These are phyloP conservation scores for Arrhopalites spinosus DNA, from an alignment of 2,888 invertebrate species.

Conservation along the genomic window DNA sequence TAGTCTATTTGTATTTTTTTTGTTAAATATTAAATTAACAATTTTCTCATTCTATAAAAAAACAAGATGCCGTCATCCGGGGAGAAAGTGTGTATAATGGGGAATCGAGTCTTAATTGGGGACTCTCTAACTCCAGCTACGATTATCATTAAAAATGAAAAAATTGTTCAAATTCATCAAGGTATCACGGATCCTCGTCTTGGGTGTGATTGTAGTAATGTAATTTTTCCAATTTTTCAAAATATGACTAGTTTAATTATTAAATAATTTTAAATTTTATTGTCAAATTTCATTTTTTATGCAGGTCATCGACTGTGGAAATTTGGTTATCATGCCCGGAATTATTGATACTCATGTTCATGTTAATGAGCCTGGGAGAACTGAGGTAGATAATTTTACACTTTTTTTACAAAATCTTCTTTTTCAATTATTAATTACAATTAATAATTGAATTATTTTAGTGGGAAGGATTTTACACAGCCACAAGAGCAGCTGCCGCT, in stretches of 20 bases:
- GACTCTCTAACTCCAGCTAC: conserved; percentile 65
- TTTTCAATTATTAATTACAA: too few species aligned
- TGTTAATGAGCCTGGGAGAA: conserved; percentile 74
- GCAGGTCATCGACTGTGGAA: conserved; percentile 61
- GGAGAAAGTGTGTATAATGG: conserved; percentile 19
- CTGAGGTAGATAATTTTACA: conserved; percentile 60
- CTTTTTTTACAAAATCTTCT: too few species aligned
- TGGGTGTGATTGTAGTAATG: conserved; percentile 11
- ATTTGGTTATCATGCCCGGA: conserved; percentile 69
- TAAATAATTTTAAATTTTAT: neutral
- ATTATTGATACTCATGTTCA: conserved; percentile 75
- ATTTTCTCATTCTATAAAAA: too few species aligned
- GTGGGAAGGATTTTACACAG: conserved; percentile 69
- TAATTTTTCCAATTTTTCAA: neutral
- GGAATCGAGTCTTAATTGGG: conserved; percentile 62
- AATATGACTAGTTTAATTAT: neutral
- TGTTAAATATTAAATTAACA: too few species aligned
- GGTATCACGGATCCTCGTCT: neutral
- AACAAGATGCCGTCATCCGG: neutral
- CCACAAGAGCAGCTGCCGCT: conserved; percentile 73
- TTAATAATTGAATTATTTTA: too few species aligned
- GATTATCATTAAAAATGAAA: conserved; percentile 65
- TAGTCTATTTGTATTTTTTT: too few species aligned
- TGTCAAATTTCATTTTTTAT: neutral
- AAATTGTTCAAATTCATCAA: conserved; percentile 63